Percentiles rank a stretch among this genome's conserved stretches.
Evolutionary conservation across 2,797 vertebrate genomes (phyloP).

Genomic region (Tangara arthus): DNA sequence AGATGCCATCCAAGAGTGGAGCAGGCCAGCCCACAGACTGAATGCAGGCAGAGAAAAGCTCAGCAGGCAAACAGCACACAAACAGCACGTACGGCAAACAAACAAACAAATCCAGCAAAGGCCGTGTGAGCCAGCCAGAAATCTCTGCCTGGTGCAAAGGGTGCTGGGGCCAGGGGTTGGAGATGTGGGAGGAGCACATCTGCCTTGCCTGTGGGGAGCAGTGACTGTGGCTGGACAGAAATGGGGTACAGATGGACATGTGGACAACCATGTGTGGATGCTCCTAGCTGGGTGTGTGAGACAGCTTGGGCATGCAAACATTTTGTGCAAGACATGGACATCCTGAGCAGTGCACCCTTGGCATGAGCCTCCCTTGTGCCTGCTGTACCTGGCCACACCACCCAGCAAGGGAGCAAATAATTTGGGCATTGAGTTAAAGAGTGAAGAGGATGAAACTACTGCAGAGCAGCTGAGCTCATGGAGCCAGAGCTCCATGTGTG

Average conservation of each 20-base stretch:
- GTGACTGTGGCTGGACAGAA: background rate
- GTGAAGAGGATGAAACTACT: background rate
- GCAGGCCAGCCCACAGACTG: background rate
- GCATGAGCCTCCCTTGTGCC: fast-evolving
- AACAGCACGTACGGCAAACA: background rate
- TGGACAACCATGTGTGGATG: fast-evolving
- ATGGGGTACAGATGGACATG: background rate
- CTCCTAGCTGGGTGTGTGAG: background rate
- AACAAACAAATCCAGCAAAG: slow-evolving; percentile 58
- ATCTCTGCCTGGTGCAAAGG: fast-evolving
- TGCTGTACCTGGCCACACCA: background rate
- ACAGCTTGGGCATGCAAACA: background rate
- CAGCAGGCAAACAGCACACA: slow-evolving; percentile 57
- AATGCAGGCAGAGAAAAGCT: slow-evolving; percentile 42
- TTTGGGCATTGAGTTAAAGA: background rate
- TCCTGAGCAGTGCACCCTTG: background rate
- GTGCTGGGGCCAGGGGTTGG: background rate
- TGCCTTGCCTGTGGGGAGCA: background rate
- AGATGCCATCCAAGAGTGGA: background rate
- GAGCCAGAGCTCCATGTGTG: fast-evolving
- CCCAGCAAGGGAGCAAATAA: background rate
- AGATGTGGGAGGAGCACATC: background rate
- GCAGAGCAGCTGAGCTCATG: background rate
- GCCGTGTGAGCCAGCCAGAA: background rate
- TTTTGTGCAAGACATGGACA: fast-evolving